Base-by-base conservation (phyloP, 2,888 invertebrate species). In the Andrena minutula region DNA sequence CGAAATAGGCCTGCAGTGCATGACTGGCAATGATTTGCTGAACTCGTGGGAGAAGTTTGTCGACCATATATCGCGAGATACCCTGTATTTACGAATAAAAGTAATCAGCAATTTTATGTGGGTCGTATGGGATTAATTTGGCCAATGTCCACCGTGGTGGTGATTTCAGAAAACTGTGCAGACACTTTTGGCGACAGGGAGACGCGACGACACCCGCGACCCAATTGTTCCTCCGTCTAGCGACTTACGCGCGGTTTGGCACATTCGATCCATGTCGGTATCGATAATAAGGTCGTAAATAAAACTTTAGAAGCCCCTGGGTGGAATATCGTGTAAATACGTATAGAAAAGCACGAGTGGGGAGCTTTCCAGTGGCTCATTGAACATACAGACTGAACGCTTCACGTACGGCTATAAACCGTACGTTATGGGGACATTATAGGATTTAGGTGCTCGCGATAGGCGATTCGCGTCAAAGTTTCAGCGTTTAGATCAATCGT, bases 71-170 rank as follows among this genome's bases (percentile, higher is more conserved):
- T 12, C 12, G 5, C 4, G 41, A 16, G 41, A 16, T 5, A 41
- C 16, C 41, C 5, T 41, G 4, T 41, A 41, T 16, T 1, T 5
- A 16, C 16, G 41, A 16, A 41, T 12, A 41, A 41, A 12, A 41
- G 1, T 69, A 73, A 82, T 77, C 66, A 71, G 56, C 26, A 51
- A 71, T 71, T 51, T 77, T 66, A 83, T 74, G 10, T 77, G 41
- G 82, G 83, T 74, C 77, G 63, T 74, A 68, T 53, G 20, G 23
- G 32, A 74, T 83, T 83, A 74, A 83, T 83, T 82, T 82, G 83
- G 83, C 77, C 10, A 23, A 0, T 16, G 23, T 69, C 83, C 82
- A 83, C 32, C 20, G 56, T 20, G 12, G 41, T 20, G 6, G 51
- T 66, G 51, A 12, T 66, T 60, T n/a, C 26, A 63, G 82, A 77